Conservation (phyloP, 2,113 vertebrate genomes). For the Ornithorhynchus anatinus region DNA sequence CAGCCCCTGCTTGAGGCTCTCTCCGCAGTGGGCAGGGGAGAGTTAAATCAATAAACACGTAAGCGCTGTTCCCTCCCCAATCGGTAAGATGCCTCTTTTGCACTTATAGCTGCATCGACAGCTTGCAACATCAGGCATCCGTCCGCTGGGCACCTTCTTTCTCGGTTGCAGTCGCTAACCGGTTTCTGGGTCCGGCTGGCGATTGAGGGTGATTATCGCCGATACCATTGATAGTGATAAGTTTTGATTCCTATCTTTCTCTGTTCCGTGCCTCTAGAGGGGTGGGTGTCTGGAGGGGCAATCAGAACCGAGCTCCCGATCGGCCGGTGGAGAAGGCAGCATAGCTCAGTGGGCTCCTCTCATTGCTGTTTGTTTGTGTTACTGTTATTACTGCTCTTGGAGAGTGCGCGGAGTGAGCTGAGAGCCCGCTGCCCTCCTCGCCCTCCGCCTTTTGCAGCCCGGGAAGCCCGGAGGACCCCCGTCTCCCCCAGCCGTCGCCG, state of each 20-base stretch:
- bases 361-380: not conserved
- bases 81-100: slow-evolving; percentile 70
- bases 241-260: not conserved
- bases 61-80: slow-evolving; percentile 74
- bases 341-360: slow-evolving; percentile 13
- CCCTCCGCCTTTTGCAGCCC: slow-evolving; percentile 20
- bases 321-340: slow-evolving; percentile 19
- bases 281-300: not conserved
- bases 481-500: not conserved
- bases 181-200: slow-evolving; percentile 38
- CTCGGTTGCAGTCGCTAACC: slow-evolving; percentile 51
- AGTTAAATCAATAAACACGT: slow-evolving; percentile 78
- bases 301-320: not conserved
- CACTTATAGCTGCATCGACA: slow-evolving; percentile 63
- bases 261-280: slow-evolving; percentile 5
- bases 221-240: not conserved
- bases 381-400: not conserved
- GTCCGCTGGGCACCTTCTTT: slow-evolving; percentile 68
- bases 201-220: not conserved
- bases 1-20: slow-evolving; percentile 14
- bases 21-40: slow-evolving; percentile 69
- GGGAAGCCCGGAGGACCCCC: not conserved
- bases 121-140: slow-evolving; percentile 66
- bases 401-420: slow-evolving; percentile 8
- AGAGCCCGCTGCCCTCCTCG: slow-evolving; percentile 29